Evolutionary conservation across 2,113 vertebrate species (phyloP).

Genomic region (Catharus minimus): DNA sequence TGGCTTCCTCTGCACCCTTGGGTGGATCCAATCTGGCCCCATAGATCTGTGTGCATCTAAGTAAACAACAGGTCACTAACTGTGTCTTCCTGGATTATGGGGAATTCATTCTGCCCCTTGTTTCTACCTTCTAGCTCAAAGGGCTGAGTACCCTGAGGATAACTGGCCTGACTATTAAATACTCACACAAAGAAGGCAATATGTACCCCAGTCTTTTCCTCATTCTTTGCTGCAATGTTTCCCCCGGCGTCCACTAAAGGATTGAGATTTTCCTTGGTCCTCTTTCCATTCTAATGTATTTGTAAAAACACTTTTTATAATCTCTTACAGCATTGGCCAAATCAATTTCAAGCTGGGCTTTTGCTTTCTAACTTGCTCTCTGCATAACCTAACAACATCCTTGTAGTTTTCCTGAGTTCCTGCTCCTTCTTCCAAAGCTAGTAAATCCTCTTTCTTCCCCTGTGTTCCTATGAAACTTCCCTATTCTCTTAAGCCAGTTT

Average conservation of each 20-base stretch:
- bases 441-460: background rate
- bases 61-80: background rate
- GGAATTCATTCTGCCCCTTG: background rate
- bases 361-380: background rate
- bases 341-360: background rate
- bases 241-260: rapidly evolving
- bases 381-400: background rate
- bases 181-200: background rate
- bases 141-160: background rate
- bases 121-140: background rate
- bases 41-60: background rate
- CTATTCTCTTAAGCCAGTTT: background rate
- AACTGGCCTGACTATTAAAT: background rate
- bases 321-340: background rate
- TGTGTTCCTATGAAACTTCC: background rate
- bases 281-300: background rate
- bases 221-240: background rate
- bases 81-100: background rate
- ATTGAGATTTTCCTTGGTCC: background rate
- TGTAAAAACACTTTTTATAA: background rate
- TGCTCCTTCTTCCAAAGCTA: background rate
- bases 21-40: background rate
- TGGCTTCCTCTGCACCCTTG: background rate
- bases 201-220: background rate
- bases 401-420: background rate